Base-by-base conservation (phyloP, 2,797 vertebrate species). In the Phataginus tricuspis region DNA sequence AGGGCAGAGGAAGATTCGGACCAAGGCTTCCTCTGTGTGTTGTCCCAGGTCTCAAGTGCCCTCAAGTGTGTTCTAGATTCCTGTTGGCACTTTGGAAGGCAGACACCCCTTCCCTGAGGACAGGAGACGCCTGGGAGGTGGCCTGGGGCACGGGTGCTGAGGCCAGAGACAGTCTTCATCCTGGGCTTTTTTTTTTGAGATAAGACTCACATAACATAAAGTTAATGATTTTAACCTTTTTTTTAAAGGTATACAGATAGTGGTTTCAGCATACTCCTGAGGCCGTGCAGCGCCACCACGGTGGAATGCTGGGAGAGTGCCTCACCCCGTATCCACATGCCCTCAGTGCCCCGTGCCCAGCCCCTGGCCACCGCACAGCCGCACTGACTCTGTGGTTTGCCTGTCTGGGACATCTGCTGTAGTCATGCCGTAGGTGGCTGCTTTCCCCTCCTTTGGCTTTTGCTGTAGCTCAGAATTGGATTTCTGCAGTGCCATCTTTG, bases 291-390 rank as follows among this genome's bases (percentile, higher is more conserved):
- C 49, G 10, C 37, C 29, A 16, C 34, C 29, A 14, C 42, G 19
- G 0, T 34, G 64, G 72, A 5, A 90, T n/a, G 71, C 69, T 34
- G 39, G 69, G 51, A n/a, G 18, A 10, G 23, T 61, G 64, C 15
- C 10, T 74, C n/a, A 57, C 21, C 55, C 39, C 0, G 21, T 3
- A 0, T 8, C n/a, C 27, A 3, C 1, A 1, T 6, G n/a, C 15
- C 63, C 51, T 42, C 57, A 2, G 10, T 1, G 13, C 34, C n/a
- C 0, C 0, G 0, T 1, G 18, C 37, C 37, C 0, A 0, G 18
- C 7, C 39, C 23, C 39, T 5, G 85, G 49, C 8, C 9, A 18
- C 57, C 21, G 0, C 23, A 1, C 10, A 4, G 7, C 49, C 15
- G 0, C 25, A 5, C 49, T 5, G 7, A 39, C 27, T 59, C 29